These are phyloP conservation scores for Heteromurus nitidus DNA, from an alignment of 2,888 invertebrate genomes.

Conservation along the genomic window DNA sequence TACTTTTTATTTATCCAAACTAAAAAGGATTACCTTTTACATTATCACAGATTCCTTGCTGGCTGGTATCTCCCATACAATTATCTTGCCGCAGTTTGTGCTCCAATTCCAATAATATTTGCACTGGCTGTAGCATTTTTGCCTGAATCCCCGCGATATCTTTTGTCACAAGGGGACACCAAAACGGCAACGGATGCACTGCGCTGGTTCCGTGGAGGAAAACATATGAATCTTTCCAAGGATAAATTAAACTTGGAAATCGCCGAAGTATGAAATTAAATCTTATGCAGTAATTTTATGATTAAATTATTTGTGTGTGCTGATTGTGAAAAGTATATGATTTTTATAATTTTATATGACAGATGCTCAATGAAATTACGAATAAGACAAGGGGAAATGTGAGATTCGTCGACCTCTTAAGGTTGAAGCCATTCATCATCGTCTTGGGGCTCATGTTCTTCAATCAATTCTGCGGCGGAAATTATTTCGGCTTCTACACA, in stretches of 20 bases:
- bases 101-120: slow-evolving; percentile 81
- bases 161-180: slow-evolving; percentile 79
- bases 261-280: slow-evolving; percentile 76
- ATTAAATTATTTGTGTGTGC: too few species aligned
- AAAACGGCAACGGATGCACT: slow-evolving; percentile 82
- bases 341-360: too few species aligned
- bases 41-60: slow-evolving; percentile 80
- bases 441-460: slow-evolving; percentile 86
- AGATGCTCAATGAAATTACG: too few species aligned
- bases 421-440: slow-evolving; percentile 81
- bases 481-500: slow-evolving; percentile 88
- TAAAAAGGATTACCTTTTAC: background rate
- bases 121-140: slow-evolving; percentile 82
- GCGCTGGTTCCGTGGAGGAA: slow-evolving; percentile 81
- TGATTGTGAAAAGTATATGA: too few species aligned
- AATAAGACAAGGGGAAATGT: too few species aligned
- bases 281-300: too few species aligned
- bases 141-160: slow-evolving; percentile 88
- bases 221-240: slow-evolving; percentile 80
- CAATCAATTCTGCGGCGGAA: slow-evolving; percentile 89
- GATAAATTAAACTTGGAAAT: slow-evolving; percentile 81
- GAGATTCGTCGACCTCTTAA: too few species aligned
- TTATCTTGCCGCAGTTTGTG: slow-evolving; percentile 79
- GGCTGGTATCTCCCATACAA: slow-evolving; percentile 84
- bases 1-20: background rate